phyloP scores from a whole-genome alignment of 2,888 invertebrate species.

The Cinara cedri region DNA sequence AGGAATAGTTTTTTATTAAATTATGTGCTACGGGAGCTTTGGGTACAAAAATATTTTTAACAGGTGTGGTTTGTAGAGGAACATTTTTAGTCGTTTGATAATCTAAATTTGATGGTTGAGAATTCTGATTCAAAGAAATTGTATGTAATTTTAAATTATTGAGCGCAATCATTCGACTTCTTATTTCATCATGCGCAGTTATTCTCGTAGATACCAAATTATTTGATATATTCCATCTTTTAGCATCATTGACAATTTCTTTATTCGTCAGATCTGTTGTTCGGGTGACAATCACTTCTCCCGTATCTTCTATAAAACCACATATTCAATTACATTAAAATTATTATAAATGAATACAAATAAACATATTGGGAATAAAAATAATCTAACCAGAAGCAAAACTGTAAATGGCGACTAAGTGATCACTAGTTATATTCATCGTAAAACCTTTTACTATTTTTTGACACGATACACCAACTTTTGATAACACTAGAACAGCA shows the following conservation, averaged over 20 bases:
- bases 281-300: conserved; percentile 34
- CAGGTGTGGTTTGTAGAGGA: neutral
- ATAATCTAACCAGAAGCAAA: conserved; percentile 25
- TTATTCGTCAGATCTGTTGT: conserved; percentile 30
- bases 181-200: conserved; percentile 10
- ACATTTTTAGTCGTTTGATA: neutral
- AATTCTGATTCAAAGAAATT: neutral
- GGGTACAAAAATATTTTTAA: conserved; percentile 21
- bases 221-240: neutral
- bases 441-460: conserved; percentile 44
- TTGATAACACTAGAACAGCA: conserved; percentile 60
- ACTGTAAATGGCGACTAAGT: conserved; percentile 43
- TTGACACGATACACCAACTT: conserved; percentile 60
- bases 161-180: neutral
- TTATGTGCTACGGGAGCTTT: conserved; percentile 38
- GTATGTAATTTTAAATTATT: conserved; percentile 27
- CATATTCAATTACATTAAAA: neutral
- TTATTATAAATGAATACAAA: neutral
- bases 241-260: conserved; percentile 36
- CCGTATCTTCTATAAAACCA: conserved; percentile 11
- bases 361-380: neutral
- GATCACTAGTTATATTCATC: conserved; percentile 36
- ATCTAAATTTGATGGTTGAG: neutral
- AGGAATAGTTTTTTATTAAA: conserved; percentile 11
- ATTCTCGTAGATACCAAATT: neutral